Evolutionary conservation across 2,797 vertebrate species (phyloP), one percentile per base, ranked within the genome.

Genomic region (Peromyscus nudipes): DNA sequence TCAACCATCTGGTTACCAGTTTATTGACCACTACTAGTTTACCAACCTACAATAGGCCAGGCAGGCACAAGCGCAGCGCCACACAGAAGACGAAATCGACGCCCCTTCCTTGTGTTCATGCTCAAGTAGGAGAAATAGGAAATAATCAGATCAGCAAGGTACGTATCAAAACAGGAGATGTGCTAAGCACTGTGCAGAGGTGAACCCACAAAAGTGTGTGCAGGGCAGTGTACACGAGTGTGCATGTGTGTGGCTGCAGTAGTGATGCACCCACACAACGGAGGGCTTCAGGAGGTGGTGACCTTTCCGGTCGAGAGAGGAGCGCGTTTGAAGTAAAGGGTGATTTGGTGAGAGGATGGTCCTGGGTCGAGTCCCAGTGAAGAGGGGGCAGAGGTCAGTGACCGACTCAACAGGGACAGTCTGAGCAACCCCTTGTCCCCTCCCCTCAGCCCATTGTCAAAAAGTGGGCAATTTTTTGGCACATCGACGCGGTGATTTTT

Each of bases 381-480:
- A 40, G 71, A 64, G 6, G n/a, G 11, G 69, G 49, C 23, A 1
- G 34, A 85, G 65, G 40, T 19, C 13, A 4, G 6, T 34, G 49
- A 73, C 55, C 4, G 49, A 73, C 55, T 4, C 5, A 25, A 3
- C 73, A 6, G 1, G 0, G 17, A 40, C 0, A 0, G 12, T 21
- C 43, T 8, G 11, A 12, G 4, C 10, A 21, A 37, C 4, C 40
- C 1, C 13, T 55, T 19, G 71, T 27, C 57, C 62, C 29, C 55
- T 37, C 9, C 34, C 27, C 27, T 19, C 21, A 21, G 65, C 64
- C 21, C 52, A 0, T 23, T 23, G 10, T 12, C 94, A 80, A 91
- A 52, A 23, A 6, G 21, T 27, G 43, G 37, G 76, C 34, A 67
- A 23, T 10, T 49, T 87, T 43, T 46, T 49, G 69, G 87, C 27